Percentiles rank a stretch among this genome's conserved stretches.
phyloP scores from a whole-genome alignment of 2,113 vertebrate species.

The Syngnathoides biaculeatus region DNA sequence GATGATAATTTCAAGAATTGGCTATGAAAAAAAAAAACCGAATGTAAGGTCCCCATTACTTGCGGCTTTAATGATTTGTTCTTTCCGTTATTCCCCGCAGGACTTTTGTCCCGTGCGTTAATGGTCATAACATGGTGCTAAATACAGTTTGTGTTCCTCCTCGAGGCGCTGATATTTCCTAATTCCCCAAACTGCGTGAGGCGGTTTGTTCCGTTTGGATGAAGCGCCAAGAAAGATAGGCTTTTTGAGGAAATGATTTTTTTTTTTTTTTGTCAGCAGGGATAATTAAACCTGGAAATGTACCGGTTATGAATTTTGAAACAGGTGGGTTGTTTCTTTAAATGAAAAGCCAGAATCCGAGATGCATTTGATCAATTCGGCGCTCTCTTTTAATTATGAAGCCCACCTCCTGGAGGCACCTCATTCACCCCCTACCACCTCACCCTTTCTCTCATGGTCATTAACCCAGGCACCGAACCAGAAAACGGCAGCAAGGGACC shows the following conservation, averaged over 20 bases:
- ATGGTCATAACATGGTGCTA: constrained; percentile 1
- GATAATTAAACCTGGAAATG: background rate
- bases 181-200: background rate
- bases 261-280: background rate
- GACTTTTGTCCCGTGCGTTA: background rate
- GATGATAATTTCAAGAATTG: background rate
- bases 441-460: constrained; percentile 5
- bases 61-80: background rate
- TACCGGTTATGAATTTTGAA: background rate
- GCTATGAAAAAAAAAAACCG: background rate
- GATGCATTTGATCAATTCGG: background rate
- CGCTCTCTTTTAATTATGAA: background rate
- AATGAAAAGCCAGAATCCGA: background rate
- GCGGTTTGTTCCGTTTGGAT: constrained; percentile 1
- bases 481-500: constrained; percentile 9
- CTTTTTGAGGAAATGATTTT: background rate
- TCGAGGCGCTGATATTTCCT: background rate
- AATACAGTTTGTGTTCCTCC: constrained; percentile 4
- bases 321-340: background rate
- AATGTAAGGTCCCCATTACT: background rate
- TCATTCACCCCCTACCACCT: background rate
- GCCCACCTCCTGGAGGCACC: background rate
- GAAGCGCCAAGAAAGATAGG: background rate
- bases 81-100: background rate
- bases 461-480: constrained; percentile 30